Percentiles rank a stretch among this genome's conserved stretches.
These are phyloP conservation scores for Cydia splendana DNA, from an alignment of 1,140 invertebrate genomes.

Conservation along the genomic window DNA sequence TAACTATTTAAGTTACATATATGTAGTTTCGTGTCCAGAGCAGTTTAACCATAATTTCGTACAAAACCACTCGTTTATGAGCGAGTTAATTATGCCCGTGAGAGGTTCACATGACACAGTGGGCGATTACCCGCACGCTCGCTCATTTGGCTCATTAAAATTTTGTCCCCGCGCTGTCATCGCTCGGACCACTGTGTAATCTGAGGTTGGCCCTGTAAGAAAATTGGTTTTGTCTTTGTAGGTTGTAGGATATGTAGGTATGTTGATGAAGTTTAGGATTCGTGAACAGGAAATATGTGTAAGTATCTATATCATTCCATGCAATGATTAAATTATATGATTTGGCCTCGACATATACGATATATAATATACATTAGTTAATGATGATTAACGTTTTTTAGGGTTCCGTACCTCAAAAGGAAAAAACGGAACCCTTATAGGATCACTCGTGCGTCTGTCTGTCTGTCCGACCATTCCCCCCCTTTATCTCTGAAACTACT, in stretches of 20 bases:
- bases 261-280: neutral
- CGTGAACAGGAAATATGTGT: no score
- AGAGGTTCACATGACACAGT: conserved; percentile 31
- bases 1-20: conserved; percentile 1
- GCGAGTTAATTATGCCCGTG: conserved; percentile 25
- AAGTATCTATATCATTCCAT: no score
- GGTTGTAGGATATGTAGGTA: neutral
- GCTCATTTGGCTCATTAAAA: conserved; percentile 53
- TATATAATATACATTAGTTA: no score
- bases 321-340: no score
- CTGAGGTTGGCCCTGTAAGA: conserved; percentile 36
- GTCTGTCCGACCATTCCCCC: no score
- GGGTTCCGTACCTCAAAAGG: no score
- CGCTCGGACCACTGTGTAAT: conserved; percentile 42
- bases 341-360: no score
- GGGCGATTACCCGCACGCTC: conserved; percentile 43
- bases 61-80: conserved; percentile 23
- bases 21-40: neutral
- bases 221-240: neutral
- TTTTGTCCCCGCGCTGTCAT: conserved; percentile 50
- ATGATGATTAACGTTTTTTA: no score
- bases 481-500: no score
- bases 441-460: no score
- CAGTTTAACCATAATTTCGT: neutral
- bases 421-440: no score